Evolutionary conservation across 2,797 vertebrate genomes (phyloP).

Genomic region (Sitta carolinensis): DNA sequence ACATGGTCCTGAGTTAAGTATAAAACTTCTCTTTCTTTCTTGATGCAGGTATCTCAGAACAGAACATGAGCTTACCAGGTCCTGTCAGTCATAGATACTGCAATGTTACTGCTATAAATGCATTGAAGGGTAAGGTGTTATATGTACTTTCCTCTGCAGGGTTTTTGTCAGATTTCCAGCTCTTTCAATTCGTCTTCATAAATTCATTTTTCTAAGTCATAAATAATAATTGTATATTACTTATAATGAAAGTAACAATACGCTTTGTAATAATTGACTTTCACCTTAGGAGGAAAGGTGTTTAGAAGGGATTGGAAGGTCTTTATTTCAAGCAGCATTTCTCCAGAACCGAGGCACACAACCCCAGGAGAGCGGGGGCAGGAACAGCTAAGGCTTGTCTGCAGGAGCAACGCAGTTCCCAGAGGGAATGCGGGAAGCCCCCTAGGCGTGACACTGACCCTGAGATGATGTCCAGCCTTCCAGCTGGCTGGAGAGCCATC

Average conservation of each 20-base stretch:
- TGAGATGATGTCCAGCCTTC: not conserved
- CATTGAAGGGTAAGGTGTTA: not conserved
- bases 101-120: not conserved
- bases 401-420: rapidly evolving
- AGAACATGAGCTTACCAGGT: not conserved
- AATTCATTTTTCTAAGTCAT: not conserved
- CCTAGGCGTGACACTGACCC: rapidly evolving
- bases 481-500: not conserved
- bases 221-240: not conserved
- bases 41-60: not conserved
- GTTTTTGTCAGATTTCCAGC: not conserved
- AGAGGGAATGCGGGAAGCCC: not conserved
- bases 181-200: not conserved
- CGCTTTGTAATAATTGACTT: not conserved
- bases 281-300: not conserved
- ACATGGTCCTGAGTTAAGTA: not conserved
- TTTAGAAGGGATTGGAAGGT: not conserved
- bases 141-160: not conserved
- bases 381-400: not conserved
- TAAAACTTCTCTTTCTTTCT: constrained; percentile 3
- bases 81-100: not conserved
- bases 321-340: not conserved
- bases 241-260: not conserved
- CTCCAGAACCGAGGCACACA: not conserved
- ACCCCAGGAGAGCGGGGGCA: rapidly evolving